phyloP scores from a whole-genome alignment of 2,797 vertebrate species.

The Arnoldichthys spilopterus region DNA sequence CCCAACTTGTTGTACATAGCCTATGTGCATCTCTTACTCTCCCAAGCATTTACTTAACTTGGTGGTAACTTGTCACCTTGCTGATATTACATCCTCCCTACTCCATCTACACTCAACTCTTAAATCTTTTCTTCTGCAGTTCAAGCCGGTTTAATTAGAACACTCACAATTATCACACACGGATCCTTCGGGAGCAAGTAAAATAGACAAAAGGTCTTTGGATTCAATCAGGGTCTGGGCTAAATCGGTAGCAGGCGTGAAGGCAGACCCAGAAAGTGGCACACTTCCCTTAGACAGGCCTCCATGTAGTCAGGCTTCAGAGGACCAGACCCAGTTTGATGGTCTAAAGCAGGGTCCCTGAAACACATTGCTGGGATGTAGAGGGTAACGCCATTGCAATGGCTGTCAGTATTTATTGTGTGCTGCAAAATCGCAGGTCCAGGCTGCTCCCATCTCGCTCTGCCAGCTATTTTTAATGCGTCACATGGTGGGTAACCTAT shows the following conservation, averaged over 20 bases:
- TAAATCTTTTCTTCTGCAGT: constrained; percentile 61
- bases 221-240: constrained; percentile 56
- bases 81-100: constrained; percentile 22
- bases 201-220: constrained; percentile 72
- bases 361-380: constrained; percentile 22
- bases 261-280: constrained; percentile 60
- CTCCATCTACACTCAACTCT: constrained; percentile 19
- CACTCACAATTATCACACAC: constrained; percentile 73
- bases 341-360: constrained; percentile 21
- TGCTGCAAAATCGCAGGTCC: constrained; percentile 36
- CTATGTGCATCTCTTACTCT: background rate
- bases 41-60: constrained; percentile 17
- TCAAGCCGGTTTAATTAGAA: constrained; percentile 77
- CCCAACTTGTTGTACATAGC: no score
- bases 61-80: constrained; percentile 34
- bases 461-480: constrained; percentile 53
- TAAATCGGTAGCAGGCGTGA: constrained; percentile 59
- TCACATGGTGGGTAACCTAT: constrained; percentile 54
- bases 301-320: constrained; percentile 23
- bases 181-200: constrained; percentile 68
- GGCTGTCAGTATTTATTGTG: constrained; percentile 34
- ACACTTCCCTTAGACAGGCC: constrained; percentile 49
- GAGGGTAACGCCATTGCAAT: constrained; percentile 22
- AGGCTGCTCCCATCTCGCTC: constrained; percentile 41
- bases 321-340: constrained; percentile 46